These are phyloP conservation scores for Benitochromis conjunctus DNA, from an alignment of 2,113 vertebrate genomes.

Conservation along the genomic window DNA sequence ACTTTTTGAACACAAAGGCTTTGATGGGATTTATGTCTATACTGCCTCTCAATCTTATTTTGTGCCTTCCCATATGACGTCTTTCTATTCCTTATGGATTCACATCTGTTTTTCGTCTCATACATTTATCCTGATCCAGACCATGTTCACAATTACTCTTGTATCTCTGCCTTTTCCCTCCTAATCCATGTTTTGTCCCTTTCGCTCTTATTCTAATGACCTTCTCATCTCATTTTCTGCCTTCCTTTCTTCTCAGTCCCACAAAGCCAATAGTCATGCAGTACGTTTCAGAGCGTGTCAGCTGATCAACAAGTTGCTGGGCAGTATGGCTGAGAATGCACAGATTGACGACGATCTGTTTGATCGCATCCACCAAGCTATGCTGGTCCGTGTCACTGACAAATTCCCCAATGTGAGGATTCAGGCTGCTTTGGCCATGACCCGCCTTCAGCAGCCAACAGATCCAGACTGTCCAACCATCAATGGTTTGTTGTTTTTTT, in stretches of 20 bases:
- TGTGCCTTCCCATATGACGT: not conserved
- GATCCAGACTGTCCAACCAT: conserved; percentile 86
- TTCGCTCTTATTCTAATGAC: not conserved
- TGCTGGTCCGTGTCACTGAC: conserved; percentile 89
- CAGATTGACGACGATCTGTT: conserved; percentile 93
- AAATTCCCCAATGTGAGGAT: conserved; percentile 93
- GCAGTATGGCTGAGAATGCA: conserved; percentile 89
- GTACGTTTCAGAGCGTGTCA: conserved; percentile 92
- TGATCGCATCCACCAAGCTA: conserved; percentile 88
- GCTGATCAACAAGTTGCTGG: conserved; percentile 90
- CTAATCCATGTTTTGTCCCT: not conserved
- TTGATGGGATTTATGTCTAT: not conserved
- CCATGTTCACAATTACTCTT: not conserved
- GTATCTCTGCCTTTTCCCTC: not conserved
- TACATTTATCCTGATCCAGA: not conserved
- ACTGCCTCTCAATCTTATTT: not conserved
- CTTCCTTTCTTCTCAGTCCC: conserved; percentile 73
- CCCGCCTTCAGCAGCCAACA: conserved; percentile 89
- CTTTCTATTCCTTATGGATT: not conserved
- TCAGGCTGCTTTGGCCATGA: conserved; percentile 91
- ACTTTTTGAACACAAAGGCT: not conserved
- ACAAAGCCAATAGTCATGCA: conserved; percentile 83
- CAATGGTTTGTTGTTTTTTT: conserved; percentile 71
- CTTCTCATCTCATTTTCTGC: not conserved
- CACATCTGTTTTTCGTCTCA: not conserved